phyloP scores from a whole-genome alignment of 2,888 invertebrate genomes.

The Pteria penguin region DNA sequence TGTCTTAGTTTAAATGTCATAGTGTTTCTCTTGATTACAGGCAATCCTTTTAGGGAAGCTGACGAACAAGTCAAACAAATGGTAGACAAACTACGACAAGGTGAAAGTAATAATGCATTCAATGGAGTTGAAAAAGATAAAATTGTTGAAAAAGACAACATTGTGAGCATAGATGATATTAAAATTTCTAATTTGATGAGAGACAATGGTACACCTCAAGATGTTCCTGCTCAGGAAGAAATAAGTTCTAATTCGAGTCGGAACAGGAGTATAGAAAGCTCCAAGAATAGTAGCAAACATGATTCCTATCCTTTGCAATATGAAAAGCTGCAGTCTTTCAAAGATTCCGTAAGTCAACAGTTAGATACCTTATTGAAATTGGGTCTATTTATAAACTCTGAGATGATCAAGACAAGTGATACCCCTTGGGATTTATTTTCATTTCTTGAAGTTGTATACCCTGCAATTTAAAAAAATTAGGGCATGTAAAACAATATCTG shows the following conservation, averaged over 20 bases:
- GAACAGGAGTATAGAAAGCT: neutral
- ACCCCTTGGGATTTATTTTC: no score
- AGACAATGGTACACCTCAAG: neutral
- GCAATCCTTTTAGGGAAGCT: neutral
- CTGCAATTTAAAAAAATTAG: no score
- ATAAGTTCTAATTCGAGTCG: neutral
- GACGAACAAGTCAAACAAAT: neutral
- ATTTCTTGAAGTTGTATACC: no score
- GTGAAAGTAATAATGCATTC: slow-evolving; percentile 3
- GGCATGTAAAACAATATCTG: no score
- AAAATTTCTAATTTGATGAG: slow-evolving; percentile 13
- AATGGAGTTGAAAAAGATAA: slow-evolving; percentile 12
- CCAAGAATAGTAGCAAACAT: no score
- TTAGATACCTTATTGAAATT: no score
- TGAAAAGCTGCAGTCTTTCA: no score
- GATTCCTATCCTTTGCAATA: no score
- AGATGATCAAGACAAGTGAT: no score
- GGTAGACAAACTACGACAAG: neutral
- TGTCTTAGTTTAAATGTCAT: no score
- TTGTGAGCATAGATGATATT: slow-evolving; percentile 17
- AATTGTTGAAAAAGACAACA: slow-evolving; percentile 2
- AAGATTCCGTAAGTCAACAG: no score
- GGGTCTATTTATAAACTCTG: no score
- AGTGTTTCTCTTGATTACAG: neutral
- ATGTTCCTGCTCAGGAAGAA: neutral